Conservation (phyloP, 2,888 invertebrate genomes). For the Gortyna flavago region DNA sequence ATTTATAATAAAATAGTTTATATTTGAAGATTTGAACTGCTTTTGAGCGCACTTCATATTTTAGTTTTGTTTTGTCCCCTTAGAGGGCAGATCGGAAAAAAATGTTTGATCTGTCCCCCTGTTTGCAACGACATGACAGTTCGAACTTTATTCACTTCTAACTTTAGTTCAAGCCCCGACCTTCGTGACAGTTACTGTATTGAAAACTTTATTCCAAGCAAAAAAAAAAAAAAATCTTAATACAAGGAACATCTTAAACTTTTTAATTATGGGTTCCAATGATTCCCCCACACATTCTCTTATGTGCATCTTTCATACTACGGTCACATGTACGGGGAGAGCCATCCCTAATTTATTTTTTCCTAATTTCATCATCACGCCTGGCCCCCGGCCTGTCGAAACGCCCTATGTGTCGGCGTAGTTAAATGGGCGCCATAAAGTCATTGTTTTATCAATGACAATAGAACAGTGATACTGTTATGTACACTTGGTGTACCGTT, state of each 20-base stretch:
- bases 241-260: not conserved
- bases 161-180: not conserved
- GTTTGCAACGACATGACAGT: too few relatives aligned
- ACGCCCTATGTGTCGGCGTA: too few relatives aligned
- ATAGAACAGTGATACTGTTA: too few relatives aligned
- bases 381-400: too few relatives aligned
- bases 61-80: too few relatives aligned
- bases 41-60: slow-evolving; percentile 9
- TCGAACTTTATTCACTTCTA: too few relatives aligned
- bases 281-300: not conserved
- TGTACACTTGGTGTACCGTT: too few relatives aligned
- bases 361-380: not conserved
- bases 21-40: slow-evolving; percentile 31
- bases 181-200: not conserved
- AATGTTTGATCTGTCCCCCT: too few relatives aligned
- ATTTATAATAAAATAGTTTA: slow-evolving; percentile 47
- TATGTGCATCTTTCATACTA: not conserved
- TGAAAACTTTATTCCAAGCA: not conserved
- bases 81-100: too few relatives aligned
- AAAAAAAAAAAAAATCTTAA: too few relatives aligned
- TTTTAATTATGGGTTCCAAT: not conserved
- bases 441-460: too few relatives aligned
- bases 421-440: too few relatives aligned
- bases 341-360: not conserved
- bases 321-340: not conserved